Base-by-base conservation (phyloP, 2,797 vertebrate species). In the Nasua narica region DNA sequence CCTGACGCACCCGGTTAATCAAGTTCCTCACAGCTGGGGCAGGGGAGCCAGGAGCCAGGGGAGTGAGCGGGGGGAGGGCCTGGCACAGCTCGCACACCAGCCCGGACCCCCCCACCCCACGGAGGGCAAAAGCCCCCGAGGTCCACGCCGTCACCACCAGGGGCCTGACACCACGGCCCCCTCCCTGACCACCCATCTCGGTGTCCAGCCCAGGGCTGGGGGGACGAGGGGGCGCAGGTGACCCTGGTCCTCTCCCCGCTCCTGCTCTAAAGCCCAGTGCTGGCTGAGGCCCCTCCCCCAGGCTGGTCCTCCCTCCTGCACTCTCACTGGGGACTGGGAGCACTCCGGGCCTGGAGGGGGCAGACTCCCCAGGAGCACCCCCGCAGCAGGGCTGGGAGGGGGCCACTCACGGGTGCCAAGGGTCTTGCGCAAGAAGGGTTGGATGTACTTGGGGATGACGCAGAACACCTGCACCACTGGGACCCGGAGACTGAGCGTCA, bases 1-100 rank as follows among this genome's bases (percentile, higher is more conserved):
- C 99, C 0, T 2, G 91, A 4, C 99, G 99, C 88, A 99, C 93
- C 0, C 95, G 98, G 48, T 98, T 81, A 16, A 99, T 98, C 0
- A 98, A 77, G 0, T 96, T 72, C 0, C 97, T 79, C 2, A 99
- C 86, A 0, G 99, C 99, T 99, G 97, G 0, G 60, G 85, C 58
- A 15, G 40, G 54, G 25, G 9, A 88, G 40, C 70, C 2, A 27
- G 2, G 4, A 7, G 52, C 56, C 3, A 8, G 0, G 52, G 43
- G 52, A 52, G 48, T 76, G 7, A 52, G 35, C 19, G 48, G 11
- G 27, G 43, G 9, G 23, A 43, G 74, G 50, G 25, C 23, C 27
- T 18, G 29, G 50, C 27, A 7, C 2, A 10, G 70, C n/a, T 4
- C 16, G 1, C 1, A 1, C 40, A 50, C 46, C 58, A 29, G 76